Evolutionary conservation across 2,113 vertebrate genomes (phyloP), one percentile per base, ranked within the genome.

Genomic region (Paratilapia polleni): DNA sequence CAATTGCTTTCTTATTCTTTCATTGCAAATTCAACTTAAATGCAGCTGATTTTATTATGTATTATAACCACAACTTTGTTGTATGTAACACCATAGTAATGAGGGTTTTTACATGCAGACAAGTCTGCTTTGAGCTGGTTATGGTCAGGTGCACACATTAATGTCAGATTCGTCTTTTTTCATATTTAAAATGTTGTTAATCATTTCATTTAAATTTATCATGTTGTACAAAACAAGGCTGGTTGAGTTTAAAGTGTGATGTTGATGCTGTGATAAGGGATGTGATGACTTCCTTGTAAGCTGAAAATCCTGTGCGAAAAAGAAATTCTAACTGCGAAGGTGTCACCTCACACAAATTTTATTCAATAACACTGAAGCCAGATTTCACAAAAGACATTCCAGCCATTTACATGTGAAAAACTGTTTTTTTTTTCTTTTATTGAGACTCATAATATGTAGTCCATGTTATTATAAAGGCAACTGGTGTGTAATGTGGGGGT

Each of bases 41-140:
- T 38, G 52, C 58, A 59, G 26, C 36, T 41, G 36, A 38, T 3
- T 77, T 78, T 64, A 62, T 57, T 73, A 15, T 80, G 58, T 38
- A 68, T 63, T 28, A 87, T 66, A 60, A 63, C 59, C 13, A 22
- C 82, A 82, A 38, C 41, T 68, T 79, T 61, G 38, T 28, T 66
- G 22, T 74, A 47, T 47, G 24, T 34, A 49, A 85, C 22, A 1
- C 11, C 34, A 26, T 38, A 76, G 20, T 38, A 11, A 49, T 31
- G 10, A 22, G 22, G 19, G 38, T 58, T 24, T 19, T 43, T 13
- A 58, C 52, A 28, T 5, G 26, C 20, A 58, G 59, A 76, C 4
- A 0, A 9, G 22, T 15, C 19, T 22, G 49, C 17, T 8, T 26
- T 62, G 3, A 75, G 19, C 28, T 41, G 19, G 22, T n/a, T 15